These are phyloP conservation scores for Clarias magur DNA, from an alignment of 2,113 vertebrate species.

Conservation along the genomic window DNA sequence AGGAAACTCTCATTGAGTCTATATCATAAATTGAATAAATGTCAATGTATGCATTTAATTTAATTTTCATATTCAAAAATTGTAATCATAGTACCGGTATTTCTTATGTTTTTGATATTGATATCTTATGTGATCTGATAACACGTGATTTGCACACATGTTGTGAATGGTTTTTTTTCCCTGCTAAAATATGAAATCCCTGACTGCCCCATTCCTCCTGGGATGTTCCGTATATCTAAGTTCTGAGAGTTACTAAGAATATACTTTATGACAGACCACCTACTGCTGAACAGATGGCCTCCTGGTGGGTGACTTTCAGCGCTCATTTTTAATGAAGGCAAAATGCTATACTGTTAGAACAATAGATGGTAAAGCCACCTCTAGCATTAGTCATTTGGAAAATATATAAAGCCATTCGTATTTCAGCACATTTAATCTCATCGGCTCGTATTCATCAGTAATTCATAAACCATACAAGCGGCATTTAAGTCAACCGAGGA, in stretches of 20 bases:
- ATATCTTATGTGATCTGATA: no score
- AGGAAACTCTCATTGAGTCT: no score
- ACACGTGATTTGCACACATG: neutral
- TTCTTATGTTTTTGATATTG: neutral
- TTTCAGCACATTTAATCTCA: neutral
- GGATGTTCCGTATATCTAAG: neutral
- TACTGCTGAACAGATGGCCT: conserved; percentile 24
- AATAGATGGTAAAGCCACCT: neutral
- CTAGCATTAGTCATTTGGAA: neutral
- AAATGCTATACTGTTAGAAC: neutral
- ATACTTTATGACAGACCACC: conserved; percentile 15
- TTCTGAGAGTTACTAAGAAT: conserved; percentile 33
- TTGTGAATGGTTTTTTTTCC: neutral
- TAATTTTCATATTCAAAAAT: no score
- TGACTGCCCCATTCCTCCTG: neutral
- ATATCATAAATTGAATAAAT: no score
- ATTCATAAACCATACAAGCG: no score
- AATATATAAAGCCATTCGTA: neutral
- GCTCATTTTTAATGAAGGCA: neutral
- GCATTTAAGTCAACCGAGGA: no score
- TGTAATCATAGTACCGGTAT: no score
- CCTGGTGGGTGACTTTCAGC: conserved; percentile 22
- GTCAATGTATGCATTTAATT: no score
- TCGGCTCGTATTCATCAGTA: neutral
- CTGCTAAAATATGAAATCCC: neutral